These are phyloP conservation scores for Drosophila arawakana DNA, from an alignment of 1,140 invertebrate genomes.

Conservation along the genomic window DNA sequence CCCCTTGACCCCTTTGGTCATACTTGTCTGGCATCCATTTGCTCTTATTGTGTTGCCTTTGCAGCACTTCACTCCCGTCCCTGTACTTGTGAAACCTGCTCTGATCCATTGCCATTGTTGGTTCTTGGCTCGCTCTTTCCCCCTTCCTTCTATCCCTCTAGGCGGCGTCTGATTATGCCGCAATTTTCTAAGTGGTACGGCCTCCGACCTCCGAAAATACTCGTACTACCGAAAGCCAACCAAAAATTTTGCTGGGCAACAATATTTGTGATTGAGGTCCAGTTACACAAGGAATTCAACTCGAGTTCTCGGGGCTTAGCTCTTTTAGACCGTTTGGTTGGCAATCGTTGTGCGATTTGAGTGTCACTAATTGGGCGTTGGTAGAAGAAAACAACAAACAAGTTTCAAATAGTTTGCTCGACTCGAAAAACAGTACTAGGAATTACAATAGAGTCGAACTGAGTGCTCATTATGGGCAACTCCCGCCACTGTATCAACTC, in stretches of 20 bases:
- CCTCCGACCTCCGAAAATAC: conserved; percentile 1
- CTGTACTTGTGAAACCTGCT: neutral
- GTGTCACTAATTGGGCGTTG: conserved; percentile 74
- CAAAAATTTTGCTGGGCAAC: neutral
- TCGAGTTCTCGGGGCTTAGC: neutral
- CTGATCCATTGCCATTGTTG: conserved; percentile 58
- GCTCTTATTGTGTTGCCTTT: conserved; percentile 26
- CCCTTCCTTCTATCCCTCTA: conserved; percentile 6
- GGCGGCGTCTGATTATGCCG: conserved; percentile 74
- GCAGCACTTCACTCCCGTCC: neutral
- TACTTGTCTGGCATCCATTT: conserved; percentile 24
- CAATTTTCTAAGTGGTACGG: conserved; percentile 76
- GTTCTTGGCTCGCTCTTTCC: conserved; percentile 16
- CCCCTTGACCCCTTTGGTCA: neutral
- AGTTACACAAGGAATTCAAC: conserved; percentile 14
- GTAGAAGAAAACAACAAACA: conserved; percentile 25
- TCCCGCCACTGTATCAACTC: no score
- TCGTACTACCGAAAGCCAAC: neutral
- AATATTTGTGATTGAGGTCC: conserved; percentile 31
- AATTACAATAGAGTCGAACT: conserved; percentile 3
- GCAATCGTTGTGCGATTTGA: conserved; percentile 65
- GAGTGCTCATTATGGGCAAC: conserved; percentile 22
- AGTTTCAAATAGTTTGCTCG: conserved; percentile 72
- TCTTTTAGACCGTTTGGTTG: neutral
- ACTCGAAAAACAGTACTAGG: neutral